Base-by-base conservation (phyloP, 2,888 invertebrate genomes). In the Cerastis rubricosa region DNA sequence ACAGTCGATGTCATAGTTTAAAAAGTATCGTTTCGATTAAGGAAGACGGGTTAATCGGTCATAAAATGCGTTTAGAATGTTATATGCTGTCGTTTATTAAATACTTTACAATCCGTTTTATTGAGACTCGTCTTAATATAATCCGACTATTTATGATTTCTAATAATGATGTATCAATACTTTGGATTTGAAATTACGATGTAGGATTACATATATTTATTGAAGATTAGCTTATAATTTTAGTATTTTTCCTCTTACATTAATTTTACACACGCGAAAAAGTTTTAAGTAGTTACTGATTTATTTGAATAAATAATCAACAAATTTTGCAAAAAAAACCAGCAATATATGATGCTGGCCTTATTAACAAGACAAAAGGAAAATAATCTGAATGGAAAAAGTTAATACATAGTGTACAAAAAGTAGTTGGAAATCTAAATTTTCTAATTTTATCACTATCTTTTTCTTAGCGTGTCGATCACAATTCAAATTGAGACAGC, bases 61-160 rank as follows among this genome's bases (percentile, higher is more conserved):
- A 29, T 40, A 67, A 49, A 69, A 63, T 45, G 9, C 22, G 51
- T 63, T 49, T 65, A 25, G 14, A 66, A 81, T 66, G 2, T n/a
- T 78, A 1, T 45, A 66, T 19, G 14, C n/a, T 25, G 43, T 19
- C 25, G 22, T 25, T 79, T 61, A 49, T n/a, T n/a, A n/a, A n/a
- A n/a, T 49, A 14, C 1, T 25, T 45, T 14, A 14, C 14, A 66
- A n/a, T 51, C 12, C 9, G 22, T 49, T 57, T 80, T 49, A 35
- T 22, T 25, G 59, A 57, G 22, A 45, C 22, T 19, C 1, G 2
- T 45, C 14, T n/a, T 47, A n/a, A 40, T 47, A 54, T 47, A 54
- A 81, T 57, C 35, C 22, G 17, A 59, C 5, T 75, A 75, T 78
- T 67, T 63, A 79, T 51, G 17, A 63, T 40, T 63, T 54, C 8